Evolutionary conservation across 2,113 vertebrate species (phyloP).

Genomic region (Prunella fulvescens): DNA sequence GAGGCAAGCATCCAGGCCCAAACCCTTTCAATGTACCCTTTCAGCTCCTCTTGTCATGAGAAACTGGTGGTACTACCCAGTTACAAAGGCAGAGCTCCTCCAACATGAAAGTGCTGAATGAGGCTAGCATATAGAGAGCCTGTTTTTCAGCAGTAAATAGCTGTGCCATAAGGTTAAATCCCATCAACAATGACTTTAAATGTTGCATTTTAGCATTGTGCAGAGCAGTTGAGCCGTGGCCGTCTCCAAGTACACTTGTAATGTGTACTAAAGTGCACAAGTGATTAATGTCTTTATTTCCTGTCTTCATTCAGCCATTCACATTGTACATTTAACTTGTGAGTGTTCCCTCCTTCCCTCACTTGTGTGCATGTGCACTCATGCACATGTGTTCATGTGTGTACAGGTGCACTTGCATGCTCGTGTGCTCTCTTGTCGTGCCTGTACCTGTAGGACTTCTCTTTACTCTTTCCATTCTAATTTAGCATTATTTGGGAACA

Average conservation of each 20-base stretch:
- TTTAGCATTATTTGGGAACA: not conserved
- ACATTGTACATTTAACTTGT: not conserved
- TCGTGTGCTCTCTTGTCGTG: fast-evolving
- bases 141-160: not conserved
- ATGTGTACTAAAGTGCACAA: not conserved
- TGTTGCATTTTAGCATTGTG: not conserved
- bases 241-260: not conserved
- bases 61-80: not conserved
- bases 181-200: not conserved
- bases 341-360: not conserved
- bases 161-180: not conserved
- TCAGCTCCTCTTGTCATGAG: not conserved
- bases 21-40: not conserved
- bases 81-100: not conserved
- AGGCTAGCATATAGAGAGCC: not conserved
- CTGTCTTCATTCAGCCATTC: not conserved
- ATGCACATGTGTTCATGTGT: fast-evolving
- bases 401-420: not conserved
- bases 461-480: not conserved
- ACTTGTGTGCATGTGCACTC: not conserved
- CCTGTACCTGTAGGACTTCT: not conserved
- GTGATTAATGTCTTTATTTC: not conserved
- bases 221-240: not conserved
- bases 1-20: not conserved
- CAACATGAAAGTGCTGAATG: not conserved